Conservation (phyloP, 2,888 invertebrate species). For the Agrotis puta region DNA sequence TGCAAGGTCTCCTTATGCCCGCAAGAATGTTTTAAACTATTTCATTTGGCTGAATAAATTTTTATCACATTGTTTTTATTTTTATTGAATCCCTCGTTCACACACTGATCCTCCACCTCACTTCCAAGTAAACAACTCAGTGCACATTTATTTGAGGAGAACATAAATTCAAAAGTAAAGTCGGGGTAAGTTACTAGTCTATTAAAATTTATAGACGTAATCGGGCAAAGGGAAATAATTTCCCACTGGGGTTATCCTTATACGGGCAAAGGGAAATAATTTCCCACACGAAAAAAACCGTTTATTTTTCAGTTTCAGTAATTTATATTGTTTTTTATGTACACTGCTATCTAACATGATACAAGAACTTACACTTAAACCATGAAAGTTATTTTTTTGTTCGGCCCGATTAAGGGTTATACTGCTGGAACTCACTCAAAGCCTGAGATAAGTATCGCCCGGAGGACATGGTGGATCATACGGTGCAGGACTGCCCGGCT, state of each 20-base stretch:
- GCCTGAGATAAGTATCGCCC: too few relatives aligned
- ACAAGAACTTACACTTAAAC: too few relatives aligned
- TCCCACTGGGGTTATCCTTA: slow-evolving; percentile 11
- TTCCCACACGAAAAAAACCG: neutral
- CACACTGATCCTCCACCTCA: neutral
- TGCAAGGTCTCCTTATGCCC: too few relatives aligned
- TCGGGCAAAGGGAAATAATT: slow-evolving; percentile 16
- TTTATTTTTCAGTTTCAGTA: slow-evolving; percentile 6
- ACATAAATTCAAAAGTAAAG: slow-evolving; percentile 20
- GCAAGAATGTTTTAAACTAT: too few relatives aligned
- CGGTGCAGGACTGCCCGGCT: too few relatives aligned
- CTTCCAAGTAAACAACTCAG: too few relatives aligned
- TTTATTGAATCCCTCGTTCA: neutral
- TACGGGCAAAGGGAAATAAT: slow-evolving; percentile 2
- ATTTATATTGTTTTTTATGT: slow-evolving; percentile 3
- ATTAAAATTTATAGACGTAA: slow-evolving; percentile 10
- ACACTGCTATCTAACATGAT: too few relatives aligned
- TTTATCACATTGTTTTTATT: neutral
- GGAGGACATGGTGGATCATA: too few relatives aligned
- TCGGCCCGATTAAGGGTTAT: too few relatives aligned
- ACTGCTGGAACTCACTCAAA: too few relatives aligned
- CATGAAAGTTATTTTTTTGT: too few relatives aligned
- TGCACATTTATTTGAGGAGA: slow-evolving; percentile 5
- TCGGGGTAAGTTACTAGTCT: slow-evolving; percentile 13
- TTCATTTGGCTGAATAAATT: neutral